Evolutionary conservation across 37 sponge, comb jelly and placozoan species (phyloP), one percentile per base, ranked within the genome.

Genomic region (Lycopodina hypogea): DNA sequence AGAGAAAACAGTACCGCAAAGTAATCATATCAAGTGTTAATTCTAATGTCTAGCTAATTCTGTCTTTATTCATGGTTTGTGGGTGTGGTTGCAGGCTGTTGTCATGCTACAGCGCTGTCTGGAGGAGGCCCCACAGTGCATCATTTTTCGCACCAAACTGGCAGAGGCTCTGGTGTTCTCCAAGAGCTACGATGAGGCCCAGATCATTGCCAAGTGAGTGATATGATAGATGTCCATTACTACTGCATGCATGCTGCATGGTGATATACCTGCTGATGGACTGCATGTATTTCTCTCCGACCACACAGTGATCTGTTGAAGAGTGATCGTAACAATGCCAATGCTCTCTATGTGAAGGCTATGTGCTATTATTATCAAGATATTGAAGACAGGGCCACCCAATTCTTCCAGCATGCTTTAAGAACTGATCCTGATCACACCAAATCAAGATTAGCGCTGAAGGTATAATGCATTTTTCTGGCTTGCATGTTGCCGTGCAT

Each of bases 281-380:
- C 38, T 67, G 68, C 4, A 3, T 7, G 68, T 67, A 15, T 67
- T 37, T 67, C 39, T 8, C 40, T 28, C 45, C 48, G 6, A 18
- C 28, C 72, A 7, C 35, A 2, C 81, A 99, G 95, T 84, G 97
- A 90, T 40, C 28, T 93, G 19, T 73, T 99, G 12, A 74, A 87
- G 64, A 42, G 12, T 21, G 86, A 96, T 72, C 39, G 75, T n/a
- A 72, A 79, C 50, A 96, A 95, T 82, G 84, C 85, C 42, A 96
- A 96, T 84, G 97, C 97, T 42, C 77, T 96, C n/a, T 99, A 94
- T 52, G 87, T 96, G 11, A 89, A 91, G 39, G 99, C 90, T 1
- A 63, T 99, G 72, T 89, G 93, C 73, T 78, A 88, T 30, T 95
- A 92, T 66, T 95, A 89, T 60, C 90, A 95, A 76, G 99, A 95